Conservation (phyloP, 2,888 invertebrate species). For the Eudemis profundana region DNA sequence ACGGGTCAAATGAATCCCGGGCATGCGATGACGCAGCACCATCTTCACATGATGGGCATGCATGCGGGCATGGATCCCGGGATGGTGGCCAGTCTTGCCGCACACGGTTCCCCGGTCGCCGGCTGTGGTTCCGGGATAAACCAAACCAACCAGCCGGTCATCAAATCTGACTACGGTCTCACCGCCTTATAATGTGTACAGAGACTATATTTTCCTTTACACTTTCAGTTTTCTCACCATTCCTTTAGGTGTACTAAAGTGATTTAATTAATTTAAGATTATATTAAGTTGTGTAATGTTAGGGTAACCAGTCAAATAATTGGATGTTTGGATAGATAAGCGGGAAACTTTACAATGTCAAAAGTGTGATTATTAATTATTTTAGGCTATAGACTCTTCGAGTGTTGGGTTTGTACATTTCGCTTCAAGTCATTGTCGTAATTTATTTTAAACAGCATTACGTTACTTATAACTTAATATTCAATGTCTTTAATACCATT, state of each 20-base stretch:
- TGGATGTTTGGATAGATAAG: conserved; percentile 80
- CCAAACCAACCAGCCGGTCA: conserved; percentile 83
- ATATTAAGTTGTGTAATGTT: conserved; percentile 77
- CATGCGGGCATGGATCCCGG: conserved; percentile 80
- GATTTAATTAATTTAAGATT: conserved; percentile 71
- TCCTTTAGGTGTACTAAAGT: conserved; percentile 82
- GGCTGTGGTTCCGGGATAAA: conserved; percentile 77
- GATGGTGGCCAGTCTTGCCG: conserved; percentile 79
- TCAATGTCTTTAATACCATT: conserved; percentile 8
- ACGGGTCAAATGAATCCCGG: conserved; percentile 79
- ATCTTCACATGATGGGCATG: conserved; percentile 80
- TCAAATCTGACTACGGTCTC: conserved; percentile 95
- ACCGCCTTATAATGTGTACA: conserved; percentile 88
- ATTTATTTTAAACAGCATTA: conserved; percentile 22
- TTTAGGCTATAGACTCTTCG: conserved; percentile 74
- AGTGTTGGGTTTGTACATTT: conserved; percentile 76
- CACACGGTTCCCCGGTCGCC: conserved; percentile 84
- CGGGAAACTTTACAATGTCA: conserved; percentile 84
- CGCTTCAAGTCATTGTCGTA: conserved; percentile 78
- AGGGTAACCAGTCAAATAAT: conserved; percentile 77
- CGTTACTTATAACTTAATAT: background rate
- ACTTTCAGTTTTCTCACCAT: conserved; percentile 78
- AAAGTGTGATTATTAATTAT: conserved; percentile 83
- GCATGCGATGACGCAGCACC: conserved; percentile 84
- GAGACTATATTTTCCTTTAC: conserved; percentile 79